Conservation (phyloP, 2,113 vertebrate genomes). For the Chrysochloris asiatica region DNA sequence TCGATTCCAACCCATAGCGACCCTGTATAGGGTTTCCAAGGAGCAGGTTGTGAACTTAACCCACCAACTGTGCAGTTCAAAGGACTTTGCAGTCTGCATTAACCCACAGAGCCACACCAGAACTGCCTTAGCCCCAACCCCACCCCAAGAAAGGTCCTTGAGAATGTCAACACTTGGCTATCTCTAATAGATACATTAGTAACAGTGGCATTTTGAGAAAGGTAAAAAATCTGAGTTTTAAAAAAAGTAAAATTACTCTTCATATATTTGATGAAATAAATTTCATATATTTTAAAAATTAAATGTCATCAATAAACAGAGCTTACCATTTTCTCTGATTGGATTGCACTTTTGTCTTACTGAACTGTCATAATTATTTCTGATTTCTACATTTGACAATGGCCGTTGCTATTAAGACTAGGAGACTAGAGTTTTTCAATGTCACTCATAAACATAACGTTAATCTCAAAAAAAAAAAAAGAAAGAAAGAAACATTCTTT, state of each 20-base stretch:
- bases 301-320: neutral
- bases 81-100: too few species aligned
- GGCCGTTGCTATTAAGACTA: neutral
- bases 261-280: neutral
- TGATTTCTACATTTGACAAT: neutral
- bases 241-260: neutral
- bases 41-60: too few species aligned
- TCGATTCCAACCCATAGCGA: too few species aligned
- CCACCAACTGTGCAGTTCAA: too few species aligned
- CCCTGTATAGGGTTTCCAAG: too few species aligned
- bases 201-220: neutral
- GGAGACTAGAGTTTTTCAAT: conserved; percentile 17
- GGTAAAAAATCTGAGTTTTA: neutral
- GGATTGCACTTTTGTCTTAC: conserved; percentile 1
- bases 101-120: too few species aligned
- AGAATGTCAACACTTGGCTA: fast-evolving
- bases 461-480: too few species aligned
- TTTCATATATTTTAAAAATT: neutral
- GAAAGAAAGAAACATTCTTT: conserved; percentile 45
- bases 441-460: neutral
- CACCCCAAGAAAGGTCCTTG: too few species aligned
- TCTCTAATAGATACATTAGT: neutral
- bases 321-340: neutral
- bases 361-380: neutral
- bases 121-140: too few species aligned